A percentile compares a stretch with the other conserved stretches of the same genome.
These are phyloP conservation scores for Cataglyphis cursor DNA, from an alignment of 2,888 invertebrate species.

Conservation along the genomic window DNA sequence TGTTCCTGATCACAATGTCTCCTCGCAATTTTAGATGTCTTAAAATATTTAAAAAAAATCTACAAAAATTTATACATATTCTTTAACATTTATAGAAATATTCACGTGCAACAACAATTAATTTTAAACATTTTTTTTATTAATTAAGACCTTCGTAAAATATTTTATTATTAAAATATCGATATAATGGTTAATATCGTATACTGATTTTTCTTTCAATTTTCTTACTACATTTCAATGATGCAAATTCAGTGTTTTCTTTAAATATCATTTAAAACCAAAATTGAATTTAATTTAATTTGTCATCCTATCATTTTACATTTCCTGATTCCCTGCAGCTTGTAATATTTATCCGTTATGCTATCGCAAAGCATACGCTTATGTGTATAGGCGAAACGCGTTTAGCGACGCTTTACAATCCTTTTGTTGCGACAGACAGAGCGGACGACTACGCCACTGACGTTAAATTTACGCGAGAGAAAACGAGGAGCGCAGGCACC, in stretches of 20 bases:
- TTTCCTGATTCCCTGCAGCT: conserved; percentile 22
- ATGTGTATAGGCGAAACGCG: neutral
- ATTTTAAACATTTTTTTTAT: no score
- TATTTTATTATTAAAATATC: no score
- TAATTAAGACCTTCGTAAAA: no score
- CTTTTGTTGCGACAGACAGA: conserved; percentile 43
- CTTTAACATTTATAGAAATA: no score
- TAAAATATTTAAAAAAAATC: no score
- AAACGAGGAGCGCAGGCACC: conserved; percentile 63
- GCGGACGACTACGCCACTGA: conserved; percentile 45
- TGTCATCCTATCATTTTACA: conserved; percentile 1
- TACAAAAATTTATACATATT: no score
- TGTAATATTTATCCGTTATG: conserved; percentile 25
- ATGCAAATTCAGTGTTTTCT: neutral
- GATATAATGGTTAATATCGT: no score
- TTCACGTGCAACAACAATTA: no score
- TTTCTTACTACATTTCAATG: neutral
- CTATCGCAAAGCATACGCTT: neutral
- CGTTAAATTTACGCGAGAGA: conserved; percentile 60
- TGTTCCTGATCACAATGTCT: no score
- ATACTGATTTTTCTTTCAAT: neutral
- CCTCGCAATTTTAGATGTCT: no score
- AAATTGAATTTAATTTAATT: conserved; percentile 7
- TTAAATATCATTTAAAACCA: neutral
- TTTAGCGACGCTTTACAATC: conserved; percentile 23